Conservation (phyloP, 2,797 vertebrate species). For the Cetoscarus ocellatus region DNA sequence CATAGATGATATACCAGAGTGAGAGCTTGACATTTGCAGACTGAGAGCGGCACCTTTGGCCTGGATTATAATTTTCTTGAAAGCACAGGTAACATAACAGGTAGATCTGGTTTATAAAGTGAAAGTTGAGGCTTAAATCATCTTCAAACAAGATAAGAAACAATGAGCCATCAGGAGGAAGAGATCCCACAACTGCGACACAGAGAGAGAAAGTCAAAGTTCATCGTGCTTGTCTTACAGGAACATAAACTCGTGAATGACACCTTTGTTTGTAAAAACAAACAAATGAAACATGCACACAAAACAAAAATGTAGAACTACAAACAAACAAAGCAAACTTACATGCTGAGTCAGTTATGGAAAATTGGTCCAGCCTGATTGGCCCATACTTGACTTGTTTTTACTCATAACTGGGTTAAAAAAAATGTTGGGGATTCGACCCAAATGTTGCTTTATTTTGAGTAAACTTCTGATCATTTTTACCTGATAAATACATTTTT, state of each 20-base stretch:
- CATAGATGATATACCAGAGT: not conserved
- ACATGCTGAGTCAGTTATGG: too few species aligned
- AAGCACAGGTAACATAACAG: constrained; percentile 40
- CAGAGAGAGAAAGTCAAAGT: constrained; percentile 17
- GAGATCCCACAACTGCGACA: constrained; percentile 10
- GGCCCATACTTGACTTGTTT: too few species aligned
- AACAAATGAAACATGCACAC: too few species aligned
- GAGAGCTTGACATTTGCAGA: not conserved
- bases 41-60: constrained; percentile 4
- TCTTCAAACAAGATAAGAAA: constrained; percentile 49
- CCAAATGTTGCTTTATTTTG: too few species aligned
- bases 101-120: constrained; percentile 54
- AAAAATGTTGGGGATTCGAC: too few species aligned
- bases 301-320: too few species aligned
- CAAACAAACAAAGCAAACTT: too few species aligned
- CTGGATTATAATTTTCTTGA: not conserved
- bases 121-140: constrained; percentile 26
- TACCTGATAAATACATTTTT: too few species aligned
- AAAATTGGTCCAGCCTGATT: too few species aligned
- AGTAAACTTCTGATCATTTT: too few species aligned
- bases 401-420: too few species aligned
- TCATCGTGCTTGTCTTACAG: not conserved
- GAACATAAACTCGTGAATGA: not conserved
- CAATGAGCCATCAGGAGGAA: constrained; percentile 30
- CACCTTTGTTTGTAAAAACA: not conserved